These are phyloP conservation scores for Leptopilina myrica DNA, from an alignment of 2,888 invertebrate species.

Conservation along the genomic window DNA sequence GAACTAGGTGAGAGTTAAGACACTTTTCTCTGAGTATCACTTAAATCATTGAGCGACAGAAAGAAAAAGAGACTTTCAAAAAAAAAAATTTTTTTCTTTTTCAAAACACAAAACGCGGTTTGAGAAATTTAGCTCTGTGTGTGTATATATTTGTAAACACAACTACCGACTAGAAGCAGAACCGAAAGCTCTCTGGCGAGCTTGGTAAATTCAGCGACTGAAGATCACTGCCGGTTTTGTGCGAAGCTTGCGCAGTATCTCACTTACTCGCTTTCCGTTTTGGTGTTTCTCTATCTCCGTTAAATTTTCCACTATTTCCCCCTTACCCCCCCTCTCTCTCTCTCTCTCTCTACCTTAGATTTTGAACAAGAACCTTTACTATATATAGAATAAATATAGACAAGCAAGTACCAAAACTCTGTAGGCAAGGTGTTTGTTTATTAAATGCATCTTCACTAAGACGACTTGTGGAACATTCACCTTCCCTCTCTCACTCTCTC, in stretches of 20 bases:
- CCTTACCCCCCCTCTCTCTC: not conserved
- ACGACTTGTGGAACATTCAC: constrained; percentile 32
- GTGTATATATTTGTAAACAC: constrained; percentile 41
- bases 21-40: not conserved
- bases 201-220: constrained; percentile 62
- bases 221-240: constrained; percentile 67
- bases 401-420: constrained; percentile 27
- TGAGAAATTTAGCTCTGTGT: constrained; percentile 17
- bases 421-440: constrained; percentile 54
- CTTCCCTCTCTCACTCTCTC: not conserved
- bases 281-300: constrained; percentile 59
- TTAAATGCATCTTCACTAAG: constrained; percentile 52
- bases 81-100: not conserved
- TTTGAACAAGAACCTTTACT: constrained; percentile 42
- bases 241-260: constrained; percentile 71
- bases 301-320: constrained; percentile 43
- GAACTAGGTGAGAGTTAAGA: constrained; percentile 7
- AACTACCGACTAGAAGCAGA: constrained; percentile 60
- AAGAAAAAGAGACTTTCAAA: constrained; percentile 8
- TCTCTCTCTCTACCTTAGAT: not conserved
- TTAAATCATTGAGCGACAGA: constrained; percentile 18
- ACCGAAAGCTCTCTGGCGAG: constrained; percentile 57
- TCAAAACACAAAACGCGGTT: constrained; percentile 41
- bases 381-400: constrained; percentile 12
- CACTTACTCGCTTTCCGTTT: constrained; percentile 47